Evolutionary conservation across 1,140 invertebrate genomes (phyloP), one percentile per base, ranked within the genome.

Genomic region (Himalopsyche phryganea): DNA sequence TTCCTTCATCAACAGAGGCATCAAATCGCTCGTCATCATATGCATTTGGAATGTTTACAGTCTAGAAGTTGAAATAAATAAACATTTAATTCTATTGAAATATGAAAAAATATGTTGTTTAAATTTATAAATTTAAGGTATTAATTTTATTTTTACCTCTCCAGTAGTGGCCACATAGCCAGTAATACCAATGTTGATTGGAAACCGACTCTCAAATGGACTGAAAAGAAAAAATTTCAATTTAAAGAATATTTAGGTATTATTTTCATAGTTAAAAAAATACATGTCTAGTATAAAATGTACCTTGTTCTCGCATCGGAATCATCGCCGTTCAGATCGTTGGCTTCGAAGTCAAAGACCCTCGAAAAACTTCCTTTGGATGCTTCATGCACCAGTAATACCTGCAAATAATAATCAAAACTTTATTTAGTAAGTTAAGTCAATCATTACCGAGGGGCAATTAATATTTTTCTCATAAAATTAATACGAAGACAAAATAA

Each of bases 131-230:
- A 7, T 2, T 2, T 32, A 14, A 48, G 1, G 23, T 32, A 33
- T 40, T 13, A 6, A 17, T 17, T 19, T 45, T 23, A 73, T 80
- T n/a, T n/a, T 83, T 83, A 94, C 90, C 81, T 96, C 89, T 56
- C 94, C 95, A 18, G 94, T 96, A n/a, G 92, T 92, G 23, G 95
- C 94, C 15, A 97, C 95, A 74, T 94, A 89, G 41, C 94, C 94
- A 7, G 94, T 97, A 61, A 97, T 95, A 14, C 95, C 96, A 65
- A 96, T 87, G 72, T 96, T 96, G 67, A 98, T 96, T 6, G 96
- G 94, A 79, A 98, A 98, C 65, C 92, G 81, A 63, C 90, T 91
- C 71, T 94, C 92, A 73, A 90, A 92, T 28, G 91, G 91, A 71
- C 87, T 86, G 70, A 61, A 81, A 81, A 56, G 67, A 48, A 50